Percentiles rank a stretch among this genome's conserved stretches.
Conservation (phyloP, 2,888 invertebrate species). For the Dione vanillae region DNA sequence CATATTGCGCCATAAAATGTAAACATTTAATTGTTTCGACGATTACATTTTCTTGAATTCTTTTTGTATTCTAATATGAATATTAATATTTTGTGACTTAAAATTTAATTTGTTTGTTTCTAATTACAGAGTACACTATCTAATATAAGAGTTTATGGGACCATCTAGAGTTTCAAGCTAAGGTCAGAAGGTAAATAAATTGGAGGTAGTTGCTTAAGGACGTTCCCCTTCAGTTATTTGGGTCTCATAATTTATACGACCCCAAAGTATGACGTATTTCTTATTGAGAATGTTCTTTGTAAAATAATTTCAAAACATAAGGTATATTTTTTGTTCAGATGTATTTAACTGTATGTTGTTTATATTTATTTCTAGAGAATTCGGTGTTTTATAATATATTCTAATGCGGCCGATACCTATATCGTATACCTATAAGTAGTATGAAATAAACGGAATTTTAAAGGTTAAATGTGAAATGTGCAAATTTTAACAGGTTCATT, state of each 20-base stretch:
- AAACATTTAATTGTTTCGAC: too few species aligned
- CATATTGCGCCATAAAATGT: too few species aligned
- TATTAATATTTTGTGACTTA: constrained; percentile 10
- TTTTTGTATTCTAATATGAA: too few species aligned
- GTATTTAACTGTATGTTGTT: too few species aligned
- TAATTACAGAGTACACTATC: constrained; percentile 14
- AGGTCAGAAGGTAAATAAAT: constrained; percentile 42
- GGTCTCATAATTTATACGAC: constrained; percentile 29
- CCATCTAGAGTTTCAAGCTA: constrained; percentile 25
- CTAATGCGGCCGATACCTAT: too few species aligned
- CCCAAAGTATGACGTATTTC: constrained; percentile 14
- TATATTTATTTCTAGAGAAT: too few species aligned
- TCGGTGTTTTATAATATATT: too few species aligned
- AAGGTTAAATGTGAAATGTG: too few species aligned
- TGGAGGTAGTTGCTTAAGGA: constrained; percentile 42
- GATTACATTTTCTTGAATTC: too few species aligned
- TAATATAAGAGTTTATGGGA: constrained; percentile 32
- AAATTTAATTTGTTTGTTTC: constrained; percentile 10
- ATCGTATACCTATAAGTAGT: too few species aligned
- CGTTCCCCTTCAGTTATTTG: constrained; percentile 43
- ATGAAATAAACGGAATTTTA: too few species aligned
- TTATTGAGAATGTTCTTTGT: constrained; percentile 9
- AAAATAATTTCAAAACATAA: not conserved
- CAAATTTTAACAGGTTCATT: not conserved
- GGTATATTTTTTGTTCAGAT: too few species aligned